phyloP scores from a whole-genome alignment of 2,888 invertebrate genomes.

The Aporophyla lueneburgensis region DNA sequence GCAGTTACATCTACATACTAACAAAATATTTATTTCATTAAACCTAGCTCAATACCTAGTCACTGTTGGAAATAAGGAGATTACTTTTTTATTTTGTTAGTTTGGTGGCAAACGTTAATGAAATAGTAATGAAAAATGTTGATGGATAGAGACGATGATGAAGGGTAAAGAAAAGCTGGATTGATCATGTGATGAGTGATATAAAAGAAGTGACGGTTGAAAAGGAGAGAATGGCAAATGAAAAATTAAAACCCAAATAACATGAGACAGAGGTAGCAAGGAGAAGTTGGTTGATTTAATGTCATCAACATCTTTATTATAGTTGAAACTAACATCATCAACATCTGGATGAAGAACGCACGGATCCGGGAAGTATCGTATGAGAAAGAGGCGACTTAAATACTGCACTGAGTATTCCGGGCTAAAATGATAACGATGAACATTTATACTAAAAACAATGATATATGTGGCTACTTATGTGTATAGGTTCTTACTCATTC shows the following conservation, averaged over 20 bases:
- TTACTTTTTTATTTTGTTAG: not conserved
- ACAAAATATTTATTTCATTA: slow-evolving; percentile 11
- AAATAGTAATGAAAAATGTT: not conserved
- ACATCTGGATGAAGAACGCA: not conserved
- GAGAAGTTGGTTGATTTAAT: not conserved
- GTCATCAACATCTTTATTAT: not conserved
- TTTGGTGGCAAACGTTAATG: not conserved
- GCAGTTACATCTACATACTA: slow-evolving; percentile 19
- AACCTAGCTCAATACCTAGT: not conserved
- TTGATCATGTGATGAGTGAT: not conserved
- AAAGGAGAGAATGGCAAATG: not conserved
- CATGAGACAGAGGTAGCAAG: not conserved
- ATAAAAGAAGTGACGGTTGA: not conserved
- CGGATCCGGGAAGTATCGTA: not conserved
- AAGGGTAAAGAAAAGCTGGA: not conserved
- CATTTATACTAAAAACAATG: too few species aligned
- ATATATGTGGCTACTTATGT: not conserved
- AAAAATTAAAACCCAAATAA: not conserved
- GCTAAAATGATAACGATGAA: not conserved
- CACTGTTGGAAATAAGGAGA: not conserved
- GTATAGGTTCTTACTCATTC: not conserved
- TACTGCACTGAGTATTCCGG: not conserved
- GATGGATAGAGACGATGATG: not conserved
- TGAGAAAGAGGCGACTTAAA: not conserved
- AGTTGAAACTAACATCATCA: not conserved